A percentile compares a stretch with the other conserved stretches of the same genome.
Conservation (phyloP, 1,140 invertebrate genomes). For the Eumaeus atala region DNA sequence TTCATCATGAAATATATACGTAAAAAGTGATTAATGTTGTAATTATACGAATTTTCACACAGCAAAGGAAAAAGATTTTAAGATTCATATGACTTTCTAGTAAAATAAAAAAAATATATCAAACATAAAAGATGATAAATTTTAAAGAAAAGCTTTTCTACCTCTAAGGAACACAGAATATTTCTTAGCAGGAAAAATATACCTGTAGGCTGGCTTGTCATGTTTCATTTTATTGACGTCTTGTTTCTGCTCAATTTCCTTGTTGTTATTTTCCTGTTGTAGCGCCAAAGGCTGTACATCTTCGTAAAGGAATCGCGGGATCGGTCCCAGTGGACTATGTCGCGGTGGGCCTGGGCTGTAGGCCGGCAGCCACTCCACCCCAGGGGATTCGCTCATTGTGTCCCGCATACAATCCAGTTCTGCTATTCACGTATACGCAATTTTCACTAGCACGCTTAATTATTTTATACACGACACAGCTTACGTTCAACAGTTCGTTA, state of each 20-base stretch:
- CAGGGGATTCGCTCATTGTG: slow-evolving; percentile 67
- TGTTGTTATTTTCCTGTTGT: slow-evolving; percentile 67
- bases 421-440: slow-evolving; percentile 30
- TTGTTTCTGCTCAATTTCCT: slow-evolving; percentile 58
- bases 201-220: slow-evolving; percentile 68
- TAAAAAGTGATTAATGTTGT: too few species aligned
- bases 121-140: too few species aligned
- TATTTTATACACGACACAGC: not conserved
- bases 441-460: slow-evolving; percentile 18
- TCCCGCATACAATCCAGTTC: slow-evolving; percentile 44
- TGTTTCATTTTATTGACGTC: slow-evolving; percentile 66
- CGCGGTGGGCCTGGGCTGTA: slow-evolving; percentile 65
- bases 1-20: too few species aligned
- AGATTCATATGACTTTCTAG: not conserved
- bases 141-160: too few species aligned
- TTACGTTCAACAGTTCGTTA: slow-evolving; percentile 14
- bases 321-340: slow-evolving; percentile 64
- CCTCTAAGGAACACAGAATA: too few species aligned
- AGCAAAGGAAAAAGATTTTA: too few species aligned
- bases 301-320: slow-evolving; percentile 63
- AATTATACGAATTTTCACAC: too few species aligned
- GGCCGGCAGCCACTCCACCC: slow-evolving; percentile 68
- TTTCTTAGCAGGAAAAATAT: slow-evolving; percentile 40
- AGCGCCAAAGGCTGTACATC: slow-evolving; percentile 58
- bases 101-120: too few species aligned